A percentile compares a stretch with the other conserved stretches of the same genome.
These are phyloP conservation scores for Hipparchia sbordonii DNA, from an alignment of 2,888 invertebrate genomes.

Conservation along the genomic window DNA sequence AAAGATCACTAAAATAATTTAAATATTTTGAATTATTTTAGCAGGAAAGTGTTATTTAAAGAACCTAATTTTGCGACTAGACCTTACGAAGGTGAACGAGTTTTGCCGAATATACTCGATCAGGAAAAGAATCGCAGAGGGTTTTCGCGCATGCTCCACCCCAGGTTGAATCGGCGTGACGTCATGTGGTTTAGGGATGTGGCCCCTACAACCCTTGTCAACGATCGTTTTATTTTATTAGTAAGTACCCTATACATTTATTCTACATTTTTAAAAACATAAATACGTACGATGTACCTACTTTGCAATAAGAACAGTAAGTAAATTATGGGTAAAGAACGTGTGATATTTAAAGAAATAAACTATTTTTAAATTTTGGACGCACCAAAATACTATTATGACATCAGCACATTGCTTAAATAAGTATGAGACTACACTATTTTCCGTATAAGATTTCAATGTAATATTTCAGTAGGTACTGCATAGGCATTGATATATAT, in stretches of 20 bases:
- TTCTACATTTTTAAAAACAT: background rate
- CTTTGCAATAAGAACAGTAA: background rate
- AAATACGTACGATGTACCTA: too few relatives aligned
- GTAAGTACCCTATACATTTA: background rate
- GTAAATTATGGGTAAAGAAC: background rate
- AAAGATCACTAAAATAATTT: background rate
- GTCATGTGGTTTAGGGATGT: constrained; percentile 60
- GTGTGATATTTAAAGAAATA: background rate
- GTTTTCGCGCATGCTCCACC: constrained; percentile 67
- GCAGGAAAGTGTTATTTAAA: background rate
- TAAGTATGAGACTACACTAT: background rate
- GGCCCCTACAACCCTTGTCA: constrained; percentile 40
- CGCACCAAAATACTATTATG: background rate
- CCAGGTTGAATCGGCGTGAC: constrained; percentile 58
- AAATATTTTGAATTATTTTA: background rate
- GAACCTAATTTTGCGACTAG: constrained; percentile 40
- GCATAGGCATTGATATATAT: too few relatives aligned
- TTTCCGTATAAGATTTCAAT: background rate
- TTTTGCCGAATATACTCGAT: constrained; percentile 50
- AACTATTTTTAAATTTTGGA: background rate
- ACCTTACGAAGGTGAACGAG: constrained; percentile 50
- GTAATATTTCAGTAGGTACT: too few relatives aligned
- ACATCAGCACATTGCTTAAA: background rate
- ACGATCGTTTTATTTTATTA: background rate
- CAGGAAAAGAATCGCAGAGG: constrained; percentile 58